Base-by-base conservation (phyloP, 2,113 vertebrate species). In the Regulus satrapa region DNA sequence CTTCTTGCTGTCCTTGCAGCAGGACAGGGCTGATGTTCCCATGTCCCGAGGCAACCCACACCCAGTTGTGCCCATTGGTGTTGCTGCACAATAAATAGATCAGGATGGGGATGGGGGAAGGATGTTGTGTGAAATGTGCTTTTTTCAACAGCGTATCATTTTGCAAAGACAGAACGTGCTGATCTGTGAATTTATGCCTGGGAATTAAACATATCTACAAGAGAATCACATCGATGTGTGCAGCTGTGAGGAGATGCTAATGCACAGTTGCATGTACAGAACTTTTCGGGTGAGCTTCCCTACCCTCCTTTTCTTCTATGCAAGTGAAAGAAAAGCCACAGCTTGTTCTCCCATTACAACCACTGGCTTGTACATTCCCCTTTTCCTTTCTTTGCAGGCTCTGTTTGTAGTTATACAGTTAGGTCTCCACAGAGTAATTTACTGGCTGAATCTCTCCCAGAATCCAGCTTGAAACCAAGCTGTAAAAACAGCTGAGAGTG, bases 401-500 rank as follows among this genome's bases (percentile, higher is more conserved):
- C 97, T 31, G 80, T 86, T 78, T 96, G 96, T 93, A 89, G 97
- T 97, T 98, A 97, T 86, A 97, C 97, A 98, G 98, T 97, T 98
- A 98, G 98, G 98, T 98, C 98, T 98, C 98, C 97, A 98, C 97
- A 98, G 98, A 98, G 93, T 98, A 99, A 99, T 99, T 99, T 99
- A 99, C 98, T 98, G 98, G 99, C 98, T 98, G 98, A 99, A 98
- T 99, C 98, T 99, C 98, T 98, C 98, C 97, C 97, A 98, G 98
- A 99, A 99, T 99, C 98, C 98, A 98, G 98, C 98, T 99, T 98
- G 98, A 98, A 99, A 99, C 98, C 98, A 98, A 98, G 98, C 98
- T 98, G 98, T 97, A 99, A 99, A 99, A 99, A 99, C 99, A 99
- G 99, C 99, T 99, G 99, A 99, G 99, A 99, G 99, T 99, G 99